Evolutionary conservation across 2,888 invertebrate species (phyloP), one percentile per base, ranked within the genome.

Genomic region (Ochropleura leucogaster): DNA sequence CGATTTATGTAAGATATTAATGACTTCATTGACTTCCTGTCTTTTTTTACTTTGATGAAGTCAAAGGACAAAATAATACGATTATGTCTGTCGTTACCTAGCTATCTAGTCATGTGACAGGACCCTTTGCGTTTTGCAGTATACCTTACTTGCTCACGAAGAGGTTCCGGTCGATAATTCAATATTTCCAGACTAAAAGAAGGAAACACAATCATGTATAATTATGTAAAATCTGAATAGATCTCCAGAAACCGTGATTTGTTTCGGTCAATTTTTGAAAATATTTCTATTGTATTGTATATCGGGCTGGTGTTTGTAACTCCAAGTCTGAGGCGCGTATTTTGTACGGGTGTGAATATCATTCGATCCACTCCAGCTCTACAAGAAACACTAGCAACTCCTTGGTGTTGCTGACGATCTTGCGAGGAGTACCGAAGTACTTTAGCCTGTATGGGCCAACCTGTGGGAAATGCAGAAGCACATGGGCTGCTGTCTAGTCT

Each of bases 121-220:
- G 57, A 57, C 62, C 46, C 14, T 63, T 74, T 73, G 65, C 30
- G 72, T 59, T 72, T 66, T 74, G 63, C 42, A 42, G 78, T 79
- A 53, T 40, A 49, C 14, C 57, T 66, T 63, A 68, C 30, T 30
- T 10, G 30, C 8, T 30, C 9, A n/a, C 42, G 30, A 72, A 53
- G n/a, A 51, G 44, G n/a, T 68, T 44, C 51, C 4, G 1, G 42
- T 12, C 53, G 16, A 51, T 40, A 68, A 5, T 62, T 10, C 20
- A 49, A 69, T 44, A 78, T 70, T 62, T 47, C 62, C 5, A 20
- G 51, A 46, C 14, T 9, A 14, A 42, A 47, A 62, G 30, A 60
- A 7, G 18, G 14, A 16, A 20, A 57, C 9, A 20, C 20, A 46
- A 14, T 46, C n/a, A 76, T n/a, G 4, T 40, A 40, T 14, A 49